Evolutionary conservation across 2,113 vertebrate genomes (phyloP).

Genomic region (Patagioenas fasciata): DNA sequence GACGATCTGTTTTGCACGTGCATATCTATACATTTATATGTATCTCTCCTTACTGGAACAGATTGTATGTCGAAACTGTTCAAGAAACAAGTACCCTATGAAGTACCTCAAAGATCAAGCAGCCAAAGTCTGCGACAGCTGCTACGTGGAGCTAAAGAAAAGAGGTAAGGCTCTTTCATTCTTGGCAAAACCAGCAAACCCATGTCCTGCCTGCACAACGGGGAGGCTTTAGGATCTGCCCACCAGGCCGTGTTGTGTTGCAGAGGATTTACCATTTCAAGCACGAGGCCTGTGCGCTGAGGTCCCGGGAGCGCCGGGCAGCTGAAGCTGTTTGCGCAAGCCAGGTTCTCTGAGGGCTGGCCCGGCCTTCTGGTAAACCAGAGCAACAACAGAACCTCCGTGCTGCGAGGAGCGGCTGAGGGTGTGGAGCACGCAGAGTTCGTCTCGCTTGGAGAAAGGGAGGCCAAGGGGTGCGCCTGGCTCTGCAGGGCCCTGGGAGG

Average conservation of each 20-base stretch:
- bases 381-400: neutral
- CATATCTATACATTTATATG: neutral
- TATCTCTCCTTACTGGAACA: slow-evolving; percentile 55
- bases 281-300: neutral
- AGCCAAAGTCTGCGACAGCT: slow-evolving; percentile 95
- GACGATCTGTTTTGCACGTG: neutral
- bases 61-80: slow-evolving; percentile 96
- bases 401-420: neutral
- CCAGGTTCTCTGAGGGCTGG: neutral
- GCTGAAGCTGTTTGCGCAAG: neutral
- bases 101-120: slow-evolving; percentile 94
- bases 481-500: neutral
- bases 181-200: neutral
- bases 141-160: slow-evolving; percentile 88
- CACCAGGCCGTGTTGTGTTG: neutral
- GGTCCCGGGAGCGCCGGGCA: neutral
- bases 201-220: neutral
- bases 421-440: neutral
- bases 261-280: neutral
- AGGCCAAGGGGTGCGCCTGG: neutral
- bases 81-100: slow-evolving; percentile 91
- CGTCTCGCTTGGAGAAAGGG: neutral
- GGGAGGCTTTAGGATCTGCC: neutral
- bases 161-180: slow-evolving; percentile 74
- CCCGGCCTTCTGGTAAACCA: neutral